phyloP scores from a whole-genome alignment of 1,140 invertebrate species.

The Drosophila albomicans region DNA sequence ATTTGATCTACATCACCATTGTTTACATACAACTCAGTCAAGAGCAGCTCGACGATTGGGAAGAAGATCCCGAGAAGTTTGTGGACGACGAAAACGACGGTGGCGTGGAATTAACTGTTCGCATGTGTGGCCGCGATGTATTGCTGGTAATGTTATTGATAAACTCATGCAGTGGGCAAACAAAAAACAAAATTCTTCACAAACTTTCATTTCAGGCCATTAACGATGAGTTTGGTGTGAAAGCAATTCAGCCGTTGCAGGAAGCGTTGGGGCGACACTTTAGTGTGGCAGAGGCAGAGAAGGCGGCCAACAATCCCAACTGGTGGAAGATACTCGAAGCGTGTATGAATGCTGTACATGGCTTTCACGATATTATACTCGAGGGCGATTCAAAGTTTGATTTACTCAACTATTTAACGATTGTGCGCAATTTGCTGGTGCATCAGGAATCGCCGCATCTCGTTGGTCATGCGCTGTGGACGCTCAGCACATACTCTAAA shows the following conservation, averaged over 20 bases:
- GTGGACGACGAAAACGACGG: constrained; percentile 92
- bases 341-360: constrained; percentile 89
- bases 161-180: neutral
- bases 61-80: constrained; percentile 90
- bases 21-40: constrained; percentile 90
- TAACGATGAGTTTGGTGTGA: constrained; percentile 88
- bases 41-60: constrained; percentile 90
- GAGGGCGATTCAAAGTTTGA: constrained; percentile 88
- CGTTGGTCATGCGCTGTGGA: constrained; percentile 90
- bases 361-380: constrained; percentile 86
- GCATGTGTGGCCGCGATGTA: constrained; percentile 91
- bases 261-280: constrained; percentile 89
- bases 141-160: constrained; percentile 81
- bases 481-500: constrained; percentile 89
- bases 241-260: constrained; percentile 87
- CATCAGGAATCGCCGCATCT: constrained; percentile 87
- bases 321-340: constrained; percentile 93
- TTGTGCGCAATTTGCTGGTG: constrained; percentile 79
- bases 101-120: constrained; percentile 89
- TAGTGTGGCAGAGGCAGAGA: constrained; percentile 86
- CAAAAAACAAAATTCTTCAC: neutral
- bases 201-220: constrained; percentile 85
- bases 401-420: constrained; percentile 89
- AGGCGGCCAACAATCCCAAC: constrained; percentile 86
- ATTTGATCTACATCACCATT: constrained; percentile 91